Conservation (phyloP, 2,888 invertebrate species). For the Cordilura impudica region DNA sequence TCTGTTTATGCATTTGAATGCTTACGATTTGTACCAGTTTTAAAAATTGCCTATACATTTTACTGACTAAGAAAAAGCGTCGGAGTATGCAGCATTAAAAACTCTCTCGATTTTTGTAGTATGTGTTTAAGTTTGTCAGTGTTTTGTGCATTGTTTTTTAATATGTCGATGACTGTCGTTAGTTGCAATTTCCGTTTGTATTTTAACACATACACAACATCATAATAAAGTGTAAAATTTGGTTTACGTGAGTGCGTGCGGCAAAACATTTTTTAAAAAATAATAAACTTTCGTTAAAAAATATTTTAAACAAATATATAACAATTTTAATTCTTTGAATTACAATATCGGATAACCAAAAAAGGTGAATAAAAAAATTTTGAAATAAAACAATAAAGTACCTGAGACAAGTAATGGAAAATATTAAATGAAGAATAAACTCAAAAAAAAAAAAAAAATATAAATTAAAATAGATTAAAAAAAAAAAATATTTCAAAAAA, state of each 20-base stretch:
- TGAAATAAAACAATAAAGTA: background rate
- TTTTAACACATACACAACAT: conserved; percentile 59
- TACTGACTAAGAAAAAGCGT: conserved; percentile 27
- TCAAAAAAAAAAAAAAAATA: conserved; percentile 19
- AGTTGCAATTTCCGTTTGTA: conserved; percentile 68
- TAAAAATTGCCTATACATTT: conserved; percentile 8
- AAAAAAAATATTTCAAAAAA: background rate
- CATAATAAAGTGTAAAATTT: conserved; percentile 54
- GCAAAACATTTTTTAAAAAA: conserved; percentile 35
- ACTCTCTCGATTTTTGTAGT: conserved; percentile 29
- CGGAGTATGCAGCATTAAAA: conserved; percentile 24
- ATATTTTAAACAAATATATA: background rate
- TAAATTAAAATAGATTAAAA: background rate
- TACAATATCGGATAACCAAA: background rate
- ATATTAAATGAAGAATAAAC: no score
- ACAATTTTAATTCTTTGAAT: background rate
- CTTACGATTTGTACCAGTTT: conserved; percentile 14
- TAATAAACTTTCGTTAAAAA: background rate
- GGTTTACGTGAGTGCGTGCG: conserved; percentile 55
- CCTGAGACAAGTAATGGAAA: no score
- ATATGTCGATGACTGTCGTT: conserved; percentile 61
- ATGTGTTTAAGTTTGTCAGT: conserved; percentile 17
- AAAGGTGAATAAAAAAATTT: background rate
- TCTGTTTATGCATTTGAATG: background rate
- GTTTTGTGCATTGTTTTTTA: conserved; percentile 28